Evolutionary conservation across 1,140 invertebrate species (phyloP), one percentile per base, ranked within the genome.

Genomic region (Aphidius gifuensis): DNA sequence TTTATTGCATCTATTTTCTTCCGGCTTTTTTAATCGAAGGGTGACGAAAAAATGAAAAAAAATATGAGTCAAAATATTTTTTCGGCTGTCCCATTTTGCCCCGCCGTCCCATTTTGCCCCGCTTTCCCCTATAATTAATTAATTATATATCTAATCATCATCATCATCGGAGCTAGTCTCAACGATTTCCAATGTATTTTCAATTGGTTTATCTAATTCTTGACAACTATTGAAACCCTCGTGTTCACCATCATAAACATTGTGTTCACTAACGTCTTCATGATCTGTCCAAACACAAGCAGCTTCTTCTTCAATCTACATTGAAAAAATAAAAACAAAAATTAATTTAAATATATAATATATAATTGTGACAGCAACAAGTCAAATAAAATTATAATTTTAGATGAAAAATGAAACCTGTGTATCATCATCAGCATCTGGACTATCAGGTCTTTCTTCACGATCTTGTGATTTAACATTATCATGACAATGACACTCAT

Each of bases 391-490:
- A 11, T 9, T 47, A 16, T 32, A 6, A 43, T 39, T 42, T 4
- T 16, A 16, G 21, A 44, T 16, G n/a, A n/a, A 42, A 58, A 9
- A 39, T 6, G 49, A 45, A 66, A 78, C 76, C 63, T 70, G 68
- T 5, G 74, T 70, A 9, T 78, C 71, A 16, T 76, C 77, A 23
- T 79, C 76, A 47, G 71, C 67, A 45, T 66, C 63, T 9, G 71
- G 57, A 45, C 72, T 71, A 9, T 71, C 75, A 0, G 72, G 73
- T 40, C 71, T 69, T 50, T 77, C 77, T 47, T 80, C 79, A 16
- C 40, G 68, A 23, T 80, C 77, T 7, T 74, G 77, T 48, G 59
- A 64, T 9, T 66, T 64, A 32, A 58, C 48, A 16, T 66, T 58
- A n/a, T 63, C 59, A 58, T 66, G 62, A 46, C 65, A 66, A 51